phyloP scores from a whole-genome alignment of 2,113 vertebrate genomes.

The Ranitomeya variabilis region DNA sequence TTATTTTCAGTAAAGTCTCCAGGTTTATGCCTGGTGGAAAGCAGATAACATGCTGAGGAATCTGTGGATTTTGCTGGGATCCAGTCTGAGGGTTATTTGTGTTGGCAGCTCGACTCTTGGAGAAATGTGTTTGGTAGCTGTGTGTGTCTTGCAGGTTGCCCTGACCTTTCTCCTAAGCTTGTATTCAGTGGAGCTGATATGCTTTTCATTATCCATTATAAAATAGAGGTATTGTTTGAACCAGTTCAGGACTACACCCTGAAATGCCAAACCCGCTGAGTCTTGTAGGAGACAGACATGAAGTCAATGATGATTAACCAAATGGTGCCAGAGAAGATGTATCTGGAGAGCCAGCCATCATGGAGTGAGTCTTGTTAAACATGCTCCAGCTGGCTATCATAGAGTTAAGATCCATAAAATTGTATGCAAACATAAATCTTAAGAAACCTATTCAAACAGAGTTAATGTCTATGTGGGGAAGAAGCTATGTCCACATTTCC shows the following conservation, averaged over 20 bases:
- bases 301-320: slow-evolving; percentile 30
- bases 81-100: slow-evolving; percentile 34
- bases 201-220: slow-evolving; percentile 45
- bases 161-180: slow-evolving; percentile 41
- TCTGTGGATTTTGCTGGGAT: slow-evolving; percentile 2
- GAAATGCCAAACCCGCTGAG: slow-evolving; percentile 51
- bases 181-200: slow-evolving; percentile 32
- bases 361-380: not conserved
- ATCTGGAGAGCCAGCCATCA: not conserved
- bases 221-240: slow-evolving; percentile 49
- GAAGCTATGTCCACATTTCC: slow-evolving; percentile 38
- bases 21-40: not conserved
- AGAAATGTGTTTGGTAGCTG: slow-evolving; percentile 35
- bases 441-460: slow-evolving; percentile 43
- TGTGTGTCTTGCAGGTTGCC: slow-evolving; percentile 43
- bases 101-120: slow-evolving; percentile 33
- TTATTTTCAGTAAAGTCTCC: slow-evolving; percentile 8
- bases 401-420: slow-evolving; percentile 29
- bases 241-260: slow-evolving; percentile 35
- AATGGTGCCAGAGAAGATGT: not conserved
- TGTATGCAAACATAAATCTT: slow-evolving; percentile 39
- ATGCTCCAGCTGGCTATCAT: not conserved
- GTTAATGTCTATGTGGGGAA: slow-evolving; percentile 4
- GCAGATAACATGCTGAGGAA: slow-evolving; percentile 35
- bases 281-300: slow-evolving; percentile 46